Evolutionary conservation across 2,888 invertebrate genomes (phyloP).

Genomic region (Sthenelais limicola): DNA sequence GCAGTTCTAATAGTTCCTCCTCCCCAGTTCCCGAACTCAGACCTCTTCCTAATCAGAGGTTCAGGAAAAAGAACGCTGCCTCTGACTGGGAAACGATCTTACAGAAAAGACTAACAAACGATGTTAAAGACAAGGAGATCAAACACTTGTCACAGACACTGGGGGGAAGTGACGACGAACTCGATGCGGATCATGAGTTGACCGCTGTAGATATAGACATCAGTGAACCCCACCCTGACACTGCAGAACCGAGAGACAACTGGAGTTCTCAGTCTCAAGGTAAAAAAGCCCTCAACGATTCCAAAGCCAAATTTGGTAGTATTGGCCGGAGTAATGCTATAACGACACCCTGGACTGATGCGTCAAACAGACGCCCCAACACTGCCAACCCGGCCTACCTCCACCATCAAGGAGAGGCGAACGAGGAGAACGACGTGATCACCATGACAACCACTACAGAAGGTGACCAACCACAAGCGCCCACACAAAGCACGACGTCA

Average conservation of each 20-base stretch:
- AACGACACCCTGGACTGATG: slow-evolving; percentile 40
- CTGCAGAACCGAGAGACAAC: background rate
- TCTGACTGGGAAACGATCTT: slow-evolving; percentile 62
- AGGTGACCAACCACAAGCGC: too few species aligned
- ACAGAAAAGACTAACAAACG: slow-evolving; percentile 62
- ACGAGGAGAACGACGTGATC: background rate
- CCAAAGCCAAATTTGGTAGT: slow-evolving; percentile 5
- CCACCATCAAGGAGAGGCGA: slow-evolving; percentile 9
- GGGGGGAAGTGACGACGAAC: slow-evolving; percentile 3
- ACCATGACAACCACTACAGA: background rate
- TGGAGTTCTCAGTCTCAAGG: background rate
- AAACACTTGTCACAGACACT: slow-evolving; percentile 48
- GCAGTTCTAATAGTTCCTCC: background rate
- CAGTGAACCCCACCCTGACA: background rate
- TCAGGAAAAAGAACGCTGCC: slow-evolving; percentile 48
- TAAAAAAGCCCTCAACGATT: background rate
- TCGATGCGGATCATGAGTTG: slow-evolving; percentile 4
- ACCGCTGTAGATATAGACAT: background rate
- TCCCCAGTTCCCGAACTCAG: slow-evolving; percentile 20
- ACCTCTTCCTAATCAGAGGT: slow-evolving; percentile 48
- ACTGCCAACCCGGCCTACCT: slow-evolving; percentile 41
- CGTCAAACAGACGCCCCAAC: background rate
- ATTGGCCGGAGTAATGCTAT: slow-evolving; percentile 20
- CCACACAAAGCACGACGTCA: background rate
- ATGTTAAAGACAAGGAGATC: slow-evolving; percentile 65